Evolutionary conservation across 2,113 vertebrate genomes (phyloP), one percentile per base, ranked within the genome.

Genomic region (Takifugu flavidus): DNA sequence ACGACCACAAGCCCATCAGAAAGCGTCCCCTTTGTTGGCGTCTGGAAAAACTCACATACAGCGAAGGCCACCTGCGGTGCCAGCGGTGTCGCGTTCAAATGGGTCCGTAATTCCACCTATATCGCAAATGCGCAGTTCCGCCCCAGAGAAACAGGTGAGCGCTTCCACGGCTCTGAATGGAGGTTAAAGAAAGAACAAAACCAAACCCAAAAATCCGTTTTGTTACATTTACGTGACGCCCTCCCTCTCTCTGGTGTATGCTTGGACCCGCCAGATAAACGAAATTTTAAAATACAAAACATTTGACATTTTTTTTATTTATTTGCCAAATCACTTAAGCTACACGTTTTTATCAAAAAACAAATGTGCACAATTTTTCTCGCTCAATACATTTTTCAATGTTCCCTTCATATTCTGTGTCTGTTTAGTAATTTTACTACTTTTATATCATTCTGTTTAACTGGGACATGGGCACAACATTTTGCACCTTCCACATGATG

Each of bases 11-110:
- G 75, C 54, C 58, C 72, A 65, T 52, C 57, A 26, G 63, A 68
- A 66, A 58, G 56, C 49, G 27, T 42, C 65, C 63, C 64, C 71
- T 87, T 84, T 86, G 80, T 82, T 78, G 45, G 59, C 42, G 26
- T 67, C 31, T 71, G 63, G n/a, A 55, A 62, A 74, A 80, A 81
- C 62, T 80, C 59, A 4, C 49, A 25, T 53, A 46, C 12, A 47
- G 8, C 14, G 6, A 13, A 10, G 42, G n/a, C 31, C 59, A 0
- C 29, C 47, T 26, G 55, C 47, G 46, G 63, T 26, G 10, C 13
- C 28, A 28, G 10, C 15, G 62, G 59, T 59, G 29, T 5, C 47
- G 31, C 13, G 43, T 29, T 56, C 12, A 56, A 0, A 31, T 31
- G 44, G 27, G n/a, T 53, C 67, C 70, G 29, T 61, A 58, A n/a